These are phyloP conservation scores for Diogma glabrata DNA, from an alignment of 2,888 invertebrate genomes.

Conservation along the genomic window DNA sequence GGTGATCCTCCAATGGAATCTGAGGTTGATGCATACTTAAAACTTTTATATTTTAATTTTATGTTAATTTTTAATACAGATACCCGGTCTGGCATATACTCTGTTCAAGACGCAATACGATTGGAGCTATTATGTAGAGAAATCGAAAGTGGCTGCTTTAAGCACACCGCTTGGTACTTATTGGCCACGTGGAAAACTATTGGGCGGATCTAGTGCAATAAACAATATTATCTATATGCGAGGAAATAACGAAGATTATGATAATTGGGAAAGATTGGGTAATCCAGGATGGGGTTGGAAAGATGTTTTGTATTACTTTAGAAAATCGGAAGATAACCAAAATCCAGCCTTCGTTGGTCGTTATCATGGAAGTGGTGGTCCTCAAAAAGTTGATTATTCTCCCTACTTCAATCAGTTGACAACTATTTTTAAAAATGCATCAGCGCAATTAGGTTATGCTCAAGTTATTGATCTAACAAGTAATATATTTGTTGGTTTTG, in stretches of 20 bases:
- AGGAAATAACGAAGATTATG: conserved; percentile 51
- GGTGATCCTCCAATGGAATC: conserved; percentile 46
- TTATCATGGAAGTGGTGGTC: conserved; percentile 48
- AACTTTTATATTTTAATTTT: too few species aligned
- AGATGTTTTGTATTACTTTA: conserved; percentile 54
- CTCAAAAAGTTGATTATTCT: conserved; percentile 46
- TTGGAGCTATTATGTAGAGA: conserved; percentile 39
- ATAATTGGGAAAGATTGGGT: conserved; percentile 37
- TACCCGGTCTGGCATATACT: background rate
- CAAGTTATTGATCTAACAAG: conserved; percentile 51
- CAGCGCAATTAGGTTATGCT: conserved; percentile 49
- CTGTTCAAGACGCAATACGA: conserved; percentile 22
- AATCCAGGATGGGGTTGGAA: conserved; percentile 56
- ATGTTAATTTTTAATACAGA: too few species aligned
- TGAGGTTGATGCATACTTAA: too few species aligned
- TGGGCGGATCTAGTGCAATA: conserved; percentile 52
- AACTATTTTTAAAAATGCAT: conserved; percentile 49
- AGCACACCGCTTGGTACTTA: conserved; percentile 30
- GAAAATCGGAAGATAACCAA: conserved; percentile 53
- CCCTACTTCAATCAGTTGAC: conserved; percentile 35
- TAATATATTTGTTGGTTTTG: conserved; percentile 53
- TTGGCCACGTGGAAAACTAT: conserved; percentile 47
- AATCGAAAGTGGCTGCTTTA: conserved; percentile 32
- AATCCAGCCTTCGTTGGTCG: conserved; percentile 36
- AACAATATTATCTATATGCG: conserved; percentile 55